Evolutionary conservation across 2,113 vertebrate species (phyloP), one percentile per base, ranked within the genome.

Genomic region (Chamaetylas fuelleborni): DNA sequence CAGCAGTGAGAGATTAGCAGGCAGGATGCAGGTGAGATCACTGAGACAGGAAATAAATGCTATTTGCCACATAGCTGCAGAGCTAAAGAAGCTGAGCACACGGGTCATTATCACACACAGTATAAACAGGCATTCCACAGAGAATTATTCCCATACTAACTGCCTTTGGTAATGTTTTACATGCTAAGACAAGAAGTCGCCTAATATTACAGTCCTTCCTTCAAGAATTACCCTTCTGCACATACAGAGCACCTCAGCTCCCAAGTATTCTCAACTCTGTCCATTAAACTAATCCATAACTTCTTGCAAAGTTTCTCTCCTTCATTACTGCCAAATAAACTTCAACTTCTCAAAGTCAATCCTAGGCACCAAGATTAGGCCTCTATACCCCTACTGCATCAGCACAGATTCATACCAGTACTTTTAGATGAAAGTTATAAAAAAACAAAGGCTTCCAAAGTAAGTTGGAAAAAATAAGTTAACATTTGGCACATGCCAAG

Each of bases 11-110:
- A 82, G 66, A 87, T 61, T 20, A 87, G 74, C 67, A 84, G 81
- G 73, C 89, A 95, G 96, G 96, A 96, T 93, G 93, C 92, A 95
- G 90, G 96, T 94, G 94, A 95, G 81, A 76, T 95, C 95, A 95
- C 47, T 0, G 8, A 50, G 54, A 76, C 20, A 67, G 95, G 87
- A 96, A 96, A 94, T 72, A 76, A 95, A 91, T 1, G 15, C 69
- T 53, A 51, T 65, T 90, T 79, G 89, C 72, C 73, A 60, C 91
- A 74, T 5, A 40, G 57, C 66, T 77, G 42, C 36, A 69, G 31
- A 79, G 47, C 28, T 79, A 14, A 64, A 79, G 53, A 19, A n/a
- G 58, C 8, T 57, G 61, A 91, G 51, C 47, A 45, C 4, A 8
- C 0, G 47, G 71, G 71, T 77, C 71, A 38, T 43, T 67, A 38